A percentile compares a stretch with the other conserved stretches of the same genome.
Conservation (phyloP, 23 tunicate genomes). For the Styela plicata region DNA sequence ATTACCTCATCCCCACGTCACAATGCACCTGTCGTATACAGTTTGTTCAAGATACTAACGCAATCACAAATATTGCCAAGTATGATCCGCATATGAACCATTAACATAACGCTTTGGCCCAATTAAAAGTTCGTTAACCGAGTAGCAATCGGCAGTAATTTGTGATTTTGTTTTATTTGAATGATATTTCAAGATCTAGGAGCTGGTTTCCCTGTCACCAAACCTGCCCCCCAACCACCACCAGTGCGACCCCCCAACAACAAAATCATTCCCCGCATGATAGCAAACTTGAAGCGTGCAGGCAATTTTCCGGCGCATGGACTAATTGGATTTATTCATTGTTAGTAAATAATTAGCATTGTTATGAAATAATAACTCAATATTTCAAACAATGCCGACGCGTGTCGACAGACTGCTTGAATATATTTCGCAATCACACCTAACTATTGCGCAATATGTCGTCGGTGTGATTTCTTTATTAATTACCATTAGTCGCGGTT, state of each 20-base stretch:
- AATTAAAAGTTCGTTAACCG: too few relatives aligned
- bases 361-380: not conserved
- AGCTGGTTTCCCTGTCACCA: too few relatives aligned
- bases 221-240: too few relatives aligned
- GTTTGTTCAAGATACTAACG: not conserved
- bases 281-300: not conserved
- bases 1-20: not conserved
- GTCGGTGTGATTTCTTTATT: not conserved
- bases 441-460: not conserved
- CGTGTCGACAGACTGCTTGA: conserved; percentile 25
- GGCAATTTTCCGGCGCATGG: not conserved
- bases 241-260: too few relatives aligned
- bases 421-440: not conserved
- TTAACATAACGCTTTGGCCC: too few relatives aligned
- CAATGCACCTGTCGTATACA: not conserved
- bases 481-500: not conserved
- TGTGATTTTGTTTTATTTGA: too few relatives aligned
- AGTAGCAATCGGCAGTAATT: too few relatives aligned
- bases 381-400: conserved; percentile 33
- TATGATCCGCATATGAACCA: too few relatives aligned
- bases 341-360: not conserved
- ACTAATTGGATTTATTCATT: not conserved
- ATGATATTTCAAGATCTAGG: too few relatives aligned
- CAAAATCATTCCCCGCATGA: too few relatives aligned
- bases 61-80: too few relatives aligned